Evolutionary conservation across 2,888 invertebrate species (phyloP), one percentile per base, ranked within the genome.

Genomic region (Choreutis nemorana): DNA sequence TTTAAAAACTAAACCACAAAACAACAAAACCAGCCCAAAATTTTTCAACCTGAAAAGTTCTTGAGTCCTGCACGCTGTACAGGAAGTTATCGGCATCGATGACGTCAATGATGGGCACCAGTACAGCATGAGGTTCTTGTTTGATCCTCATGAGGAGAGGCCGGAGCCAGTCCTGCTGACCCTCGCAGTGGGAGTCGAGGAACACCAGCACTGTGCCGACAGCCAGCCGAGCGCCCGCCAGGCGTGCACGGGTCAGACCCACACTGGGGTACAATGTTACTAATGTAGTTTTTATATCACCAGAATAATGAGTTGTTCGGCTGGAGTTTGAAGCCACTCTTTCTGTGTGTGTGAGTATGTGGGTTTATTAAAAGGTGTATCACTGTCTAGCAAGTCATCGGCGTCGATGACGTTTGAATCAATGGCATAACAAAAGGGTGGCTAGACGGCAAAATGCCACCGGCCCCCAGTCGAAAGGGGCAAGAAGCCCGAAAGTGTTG

Each of bases 81-180:
- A 84, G 86, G 62, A 95, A 83, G 27, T 83, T 88, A 41, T 84
- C 82, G 37, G 90, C 89, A 59, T 91, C 91, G 45, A 98, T 94
- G 31, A 92, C 90, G 73, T 98, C 98, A 41, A 98, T 98, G 45
- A 96, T 92, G 25, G 98, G 98, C 47, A 95, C 92, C 30, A 95
- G 79, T 5, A 97, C 91, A 6, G 91, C 87, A 14, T 84, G 86
- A 0, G 44, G 91, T 16, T 22, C 26, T 41, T 92, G 87, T 64
- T 90, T 88, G 52, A 97, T 90, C 30, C 96, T 81, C 39, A 90
- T 85, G 41, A 97, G 77, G 29, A 97, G 67, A 0, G 98, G 98
- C 54, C 97, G 90, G 36, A 96, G 81, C 94, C 94, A 95, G 44
- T 87, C 84, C 22, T 70, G 65, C 36, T 87, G 87, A 3, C 84